phyloP scores from a whole-genome alignment of 2,888 invertebrate genomes.

The Gnatocerus cornutus region DNA sequence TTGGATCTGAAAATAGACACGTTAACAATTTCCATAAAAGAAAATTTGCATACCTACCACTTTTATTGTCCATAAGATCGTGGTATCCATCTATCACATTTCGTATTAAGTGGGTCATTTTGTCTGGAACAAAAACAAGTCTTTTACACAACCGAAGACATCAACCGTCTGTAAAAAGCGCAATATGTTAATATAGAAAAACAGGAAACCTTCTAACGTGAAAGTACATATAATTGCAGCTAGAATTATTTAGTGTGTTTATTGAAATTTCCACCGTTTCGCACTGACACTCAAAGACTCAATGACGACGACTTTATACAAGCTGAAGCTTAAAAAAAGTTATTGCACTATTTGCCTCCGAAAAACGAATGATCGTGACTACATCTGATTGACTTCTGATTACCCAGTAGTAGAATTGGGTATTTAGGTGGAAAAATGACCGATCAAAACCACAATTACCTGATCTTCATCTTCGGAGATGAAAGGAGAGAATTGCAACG shows the following conservation, averaged over 20 bases:
- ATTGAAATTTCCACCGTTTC: not conserved
- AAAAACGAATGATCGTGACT: too few species aligned
- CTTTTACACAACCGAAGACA: not conserved
- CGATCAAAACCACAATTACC: too few species aligned
- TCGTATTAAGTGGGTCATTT: constrained; percentile 76
- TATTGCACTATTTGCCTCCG: too few species aligned
- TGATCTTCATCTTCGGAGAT: too few species aligned
- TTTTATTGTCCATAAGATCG: constrained; percentile 89
- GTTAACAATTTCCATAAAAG: not conserved
- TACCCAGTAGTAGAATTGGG: too few species aligned
- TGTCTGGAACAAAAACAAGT: constrained; percentile 21
- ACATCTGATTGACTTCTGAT: too few species aligned
- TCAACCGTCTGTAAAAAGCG: not conserved
- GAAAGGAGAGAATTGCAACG: too few species aligned
- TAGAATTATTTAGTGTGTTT: not conserved
- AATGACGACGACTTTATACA: not conserved
- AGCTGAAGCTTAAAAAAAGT: not conserved
- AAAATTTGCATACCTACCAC: constrained; percentile 34
- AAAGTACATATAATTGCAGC: not conserved
- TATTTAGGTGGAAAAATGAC: too few species aligned
- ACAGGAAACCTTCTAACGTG: not conserved
- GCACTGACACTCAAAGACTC: not conserved
- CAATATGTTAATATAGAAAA: not conserved
- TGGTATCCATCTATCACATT: constrained; percentile 79
- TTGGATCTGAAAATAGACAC: constrained; percentile 78